These are phyloP conservation scores for Zeugodacus cucurbitae DNA, from an alignment of 1,140 invertebrate genomes.

Conservation along the genomic window DNA sequence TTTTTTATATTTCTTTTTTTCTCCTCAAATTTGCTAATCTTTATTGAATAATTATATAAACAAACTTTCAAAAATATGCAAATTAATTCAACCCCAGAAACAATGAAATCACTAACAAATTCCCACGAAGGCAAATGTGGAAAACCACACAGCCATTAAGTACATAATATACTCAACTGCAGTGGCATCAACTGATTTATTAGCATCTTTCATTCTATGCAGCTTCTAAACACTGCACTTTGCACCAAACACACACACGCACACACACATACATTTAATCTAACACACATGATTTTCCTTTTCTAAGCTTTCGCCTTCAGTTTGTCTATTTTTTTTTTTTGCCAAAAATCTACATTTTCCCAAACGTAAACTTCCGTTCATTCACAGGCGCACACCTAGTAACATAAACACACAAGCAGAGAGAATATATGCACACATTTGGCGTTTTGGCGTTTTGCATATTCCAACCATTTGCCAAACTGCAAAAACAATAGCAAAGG, in stretches of 20 bases:
- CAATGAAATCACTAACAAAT: not conserved
- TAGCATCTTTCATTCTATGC: slow-evolving; percentile 32
- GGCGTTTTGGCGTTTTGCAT: not conserved
- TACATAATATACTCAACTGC: not conserved
- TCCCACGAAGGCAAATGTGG: not conserved
- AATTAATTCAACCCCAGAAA: not conserved
- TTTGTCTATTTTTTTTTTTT: not conserved
- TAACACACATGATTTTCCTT: not conserved
- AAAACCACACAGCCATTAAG: not conserved
- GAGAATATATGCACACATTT: not conserved
- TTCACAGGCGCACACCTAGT: not conserved
- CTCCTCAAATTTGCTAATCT: not conserved
- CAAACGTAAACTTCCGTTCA: not conserved
- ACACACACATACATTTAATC: not conserved
- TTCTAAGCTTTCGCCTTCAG: slow-evolving; percentile 16
- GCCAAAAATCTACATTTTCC: not conserved
- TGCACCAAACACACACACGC: not conserved
- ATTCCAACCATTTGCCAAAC: not conserved
- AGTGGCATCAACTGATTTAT: not conserved
- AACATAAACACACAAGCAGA: not conserved
- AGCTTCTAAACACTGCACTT: slow-evolving; percentile 32
- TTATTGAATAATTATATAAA: not conserved
- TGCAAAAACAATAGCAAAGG: not conserved
- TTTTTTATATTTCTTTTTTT: no score
- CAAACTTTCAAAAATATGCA: not conserved